Evolutionary conservation across 2,113 vertebrate species (phyloP).

Genomic region (Cephalopterus ornatus): DNA sequence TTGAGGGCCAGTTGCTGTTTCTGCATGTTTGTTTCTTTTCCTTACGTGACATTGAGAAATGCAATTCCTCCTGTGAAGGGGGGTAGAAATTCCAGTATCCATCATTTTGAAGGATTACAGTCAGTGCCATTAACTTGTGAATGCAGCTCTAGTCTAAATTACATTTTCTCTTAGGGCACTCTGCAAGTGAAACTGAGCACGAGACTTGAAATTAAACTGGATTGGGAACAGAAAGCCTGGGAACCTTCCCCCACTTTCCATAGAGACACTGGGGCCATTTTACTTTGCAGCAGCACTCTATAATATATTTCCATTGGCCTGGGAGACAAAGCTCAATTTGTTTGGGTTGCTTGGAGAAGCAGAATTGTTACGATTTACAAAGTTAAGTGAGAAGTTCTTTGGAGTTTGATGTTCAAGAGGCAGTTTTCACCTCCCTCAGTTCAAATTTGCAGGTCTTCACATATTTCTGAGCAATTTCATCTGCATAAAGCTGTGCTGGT

Average conservation of each 20-base stretch:
- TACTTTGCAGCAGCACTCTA: neutral
- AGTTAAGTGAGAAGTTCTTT: neutral
- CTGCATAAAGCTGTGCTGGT: neutral
- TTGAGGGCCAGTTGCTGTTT: conserved; percentile 10
- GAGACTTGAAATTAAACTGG: neutral
- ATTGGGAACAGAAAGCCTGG: neutral
- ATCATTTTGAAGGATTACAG: conserved; percentile 57
- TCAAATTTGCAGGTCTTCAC: neutral
- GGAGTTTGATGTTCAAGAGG: neutral
- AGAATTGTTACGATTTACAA: neutral
- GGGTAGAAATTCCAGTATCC: conserved; percentile 32
- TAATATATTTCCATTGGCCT: neutral
- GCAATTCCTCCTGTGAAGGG: neutral
- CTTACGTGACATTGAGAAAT: conserved; percentile 56
- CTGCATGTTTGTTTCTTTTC: conserved; percentile 54
- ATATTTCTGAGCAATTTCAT: neutral
- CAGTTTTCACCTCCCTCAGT: neutral
- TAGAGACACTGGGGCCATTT: neutral
- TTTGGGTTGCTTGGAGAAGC: neutral
- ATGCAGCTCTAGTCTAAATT: conserved; percentile 18
- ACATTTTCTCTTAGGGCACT: conserved; percentile 53
- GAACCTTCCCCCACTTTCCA: neutral
- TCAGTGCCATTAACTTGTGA: conserved; percentile 10
- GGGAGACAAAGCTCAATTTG: neutral
- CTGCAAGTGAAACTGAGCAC: conserved; percentile 40